Evolutionary conservation across 1,140 invertebrate species (phyloP), one percentile per base, ranked within the genome.

Genomic region (Hyles euphorbiae): DNA sequence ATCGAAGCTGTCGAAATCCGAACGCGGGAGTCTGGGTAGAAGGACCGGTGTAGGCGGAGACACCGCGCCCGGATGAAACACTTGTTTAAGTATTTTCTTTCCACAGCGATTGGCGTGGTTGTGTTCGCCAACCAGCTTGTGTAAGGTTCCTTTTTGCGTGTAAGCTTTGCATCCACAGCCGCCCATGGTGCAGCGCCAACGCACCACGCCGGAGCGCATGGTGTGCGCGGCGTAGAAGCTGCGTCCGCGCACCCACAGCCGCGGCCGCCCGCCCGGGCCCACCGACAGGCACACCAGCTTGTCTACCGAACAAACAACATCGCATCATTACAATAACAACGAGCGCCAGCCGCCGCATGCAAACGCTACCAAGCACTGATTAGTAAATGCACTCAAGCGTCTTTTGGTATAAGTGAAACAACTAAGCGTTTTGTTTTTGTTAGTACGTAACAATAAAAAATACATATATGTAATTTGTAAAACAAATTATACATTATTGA

Each of bases 161-260:
- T 88, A 88, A 0, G 83, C 86, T 61, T 88, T 88, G 63, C 83
- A 87, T 12, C 81, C 83, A 54, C 85, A 88, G 48, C 85, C 83
- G 46, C 83, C 86, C 86, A 87, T 87, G 0, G 83, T 88, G 62
- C 85, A 88, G 3, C 85, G 77, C 86, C 83, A 88, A 53, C 85
- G 80, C 47, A 88, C 85, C 3, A 85, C 76, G 11, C 86, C 86
- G 0, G 83, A 87, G 7, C 83, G 70, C 83, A 88, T 87, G 1
- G 85, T 87, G 61, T 88, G 85, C 44, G 85, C 85, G 45, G 85
- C 82, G 67, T 88, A 88, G 60, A 88, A 88, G 58, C 83, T 87
- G 49, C 80, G 78, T 34, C 85, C 85, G 54, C 77, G 74, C 53
- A 88, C 82, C 83, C 82, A 87, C 22, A 88, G 71, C 36, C 86